Conservation (phyloP, 2,797 vertebrate species). For the Chelidonichthys spinosus region DNA sequence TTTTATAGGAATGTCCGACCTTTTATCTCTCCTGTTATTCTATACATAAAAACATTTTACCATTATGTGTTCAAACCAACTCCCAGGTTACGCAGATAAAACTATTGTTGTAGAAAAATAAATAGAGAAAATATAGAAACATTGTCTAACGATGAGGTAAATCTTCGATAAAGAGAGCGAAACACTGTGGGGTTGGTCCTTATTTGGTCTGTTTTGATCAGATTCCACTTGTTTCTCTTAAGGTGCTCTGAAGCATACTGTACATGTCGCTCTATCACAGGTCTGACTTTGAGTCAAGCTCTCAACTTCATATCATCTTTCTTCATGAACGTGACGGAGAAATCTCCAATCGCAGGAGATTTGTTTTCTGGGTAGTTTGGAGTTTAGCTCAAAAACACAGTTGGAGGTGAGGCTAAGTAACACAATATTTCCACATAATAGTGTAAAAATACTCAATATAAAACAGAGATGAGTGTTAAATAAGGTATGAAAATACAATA, state of each 20-base stretch:
- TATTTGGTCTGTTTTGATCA: background rate
- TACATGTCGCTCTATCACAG: background rate
- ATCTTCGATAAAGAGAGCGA: background rate
- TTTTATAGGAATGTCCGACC: background rate
- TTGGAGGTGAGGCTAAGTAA: constrained; percentile 36
- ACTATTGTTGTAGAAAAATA: constrained; percentile 10
- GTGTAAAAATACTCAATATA: constrained; percentile 6
- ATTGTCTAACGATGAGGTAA: constrained; percentile 20
- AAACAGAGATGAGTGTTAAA: constrained; percentile 10
- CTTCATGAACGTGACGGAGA: constrained; percentile 6
- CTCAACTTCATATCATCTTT: constrained; percentile 5
- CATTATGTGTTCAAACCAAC: background rate
- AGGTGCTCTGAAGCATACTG: background rate
- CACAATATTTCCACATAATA: constrained; percentile 37
- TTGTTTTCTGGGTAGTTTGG: constrained; percentile 54
- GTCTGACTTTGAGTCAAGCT: constrained; percentile 18
- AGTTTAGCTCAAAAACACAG: constrained; percentile 31
- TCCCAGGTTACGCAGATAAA: background rate
- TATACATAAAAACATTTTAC: background rate
- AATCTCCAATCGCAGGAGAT: constrained; percentile 9
- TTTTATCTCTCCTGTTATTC: background rate
- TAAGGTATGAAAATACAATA: background rate
- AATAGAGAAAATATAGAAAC: constrained; percentile 18
- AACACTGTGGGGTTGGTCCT: background rate
- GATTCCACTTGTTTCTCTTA: constrained; percentile 9